Evolutionary conservation across 2,113 vertebrate species (phyloP).

Genomic region (Phylloscopus trochilus): DNA sequence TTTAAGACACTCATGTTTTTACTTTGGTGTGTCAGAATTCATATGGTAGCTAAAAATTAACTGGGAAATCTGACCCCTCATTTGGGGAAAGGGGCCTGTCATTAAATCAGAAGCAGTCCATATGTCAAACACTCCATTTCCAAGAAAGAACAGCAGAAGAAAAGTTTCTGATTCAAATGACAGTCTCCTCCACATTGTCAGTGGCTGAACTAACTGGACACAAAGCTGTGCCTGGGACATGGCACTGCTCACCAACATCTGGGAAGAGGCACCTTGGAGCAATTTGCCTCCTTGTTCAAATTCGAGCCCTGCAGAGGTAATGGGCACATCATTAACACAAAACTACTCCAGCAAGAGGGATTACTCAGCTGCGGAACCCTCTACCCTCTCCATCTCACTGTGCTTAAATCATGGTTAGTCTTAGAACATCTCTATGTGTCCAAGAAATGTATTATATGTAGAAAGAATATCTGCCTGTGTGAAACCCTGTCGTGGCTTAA

Average conservation of each 20-base stretch:
- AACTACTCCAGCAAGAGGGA: background rate
- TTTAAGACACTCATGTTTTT: background rate
- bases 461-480: background rate
- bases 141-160: background rate
- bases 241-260: accelerated
- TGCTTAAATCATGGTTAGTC: background rate
- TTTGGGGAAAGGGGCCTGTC: background rate
- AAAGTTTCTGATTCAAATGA: background rate
- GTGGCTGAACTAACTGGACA: background rate
- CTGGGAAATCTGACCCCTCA: accelerated
- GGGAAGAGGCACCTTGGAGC: background rate
- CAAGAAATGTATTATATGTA: background rate
- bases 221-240: background rate
- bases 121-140: background rate
- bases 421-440: background rate
- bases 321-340: background rate
- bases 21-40: background rate
- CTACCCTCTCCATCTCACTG: background rate
- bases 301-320: background rate
- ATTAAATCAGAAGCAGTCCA: background rate
- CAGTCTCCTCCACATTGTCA: background rate
- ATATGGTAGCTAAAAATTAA: background rate
- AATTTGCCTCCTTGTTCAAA: background rate
- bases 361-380: background rate
- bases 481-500: background rate